Conservation (phyloP, 1,140 invertebrate species). For the Papilio polytes region DNA sequence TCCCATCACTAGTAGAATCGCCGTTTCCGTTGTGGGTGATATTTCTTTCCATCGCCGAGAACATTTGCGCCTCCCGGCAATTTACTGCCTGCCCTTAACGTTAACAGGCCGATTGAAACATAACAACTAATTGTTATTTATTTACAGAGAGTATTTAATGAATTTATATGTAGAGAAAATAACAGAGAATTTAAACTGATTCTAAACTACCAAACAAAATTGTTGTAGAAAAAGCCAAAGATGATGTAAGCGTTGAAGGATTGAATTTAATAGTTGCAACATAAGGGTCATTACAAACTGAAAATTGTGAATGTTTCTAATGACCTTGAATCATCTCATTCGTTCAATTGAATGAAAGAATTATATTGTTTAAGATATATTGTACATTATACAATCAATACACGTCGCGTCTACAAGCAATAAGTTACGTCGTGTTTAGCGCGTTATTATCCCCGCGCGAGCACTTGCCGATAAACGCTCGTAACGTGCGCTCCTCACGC, state of each 20-base stretch:
- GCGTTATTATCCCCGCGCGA: constrained; percentile 67
- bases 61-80: constrained; percentile 58
- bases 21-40: constrained; percentile 57
- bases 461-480: constrained; percentile 66
- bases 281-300: background rate
- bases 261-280: background rate
- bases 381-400: constrained; percentile 10
- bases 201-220: no score
- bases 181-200: no score
- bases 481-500: constrained; percentile 63
- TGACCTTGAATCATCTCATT: background rate
- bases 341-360: background rate
- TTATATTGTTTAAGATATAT: background rate
- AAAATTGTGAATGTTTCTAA: background rate
- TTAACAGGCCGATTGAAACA: constrained; percentile 66
- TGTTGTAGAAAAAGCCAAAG: background rate
- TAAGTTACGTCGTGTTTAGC: constrained; percentile 61
- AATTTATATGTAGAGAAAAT: no score
- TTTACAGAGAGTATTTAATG: constrained; percentile 39
- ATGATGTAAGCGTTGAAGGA: background rate
- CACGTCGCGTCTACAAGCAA: constrained; percentile 43
- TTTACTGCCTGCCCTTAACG: constrained; percentile 62
- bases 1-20: constrained; percentile 51
- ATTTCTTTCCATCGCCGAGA: constrained; percentile 67
- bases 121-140: constrained; percentile 70